phyloP scores from a whole-genome alignment of 2,113 vertebrate species.

The Gymnorhina tibicen region DNA sequence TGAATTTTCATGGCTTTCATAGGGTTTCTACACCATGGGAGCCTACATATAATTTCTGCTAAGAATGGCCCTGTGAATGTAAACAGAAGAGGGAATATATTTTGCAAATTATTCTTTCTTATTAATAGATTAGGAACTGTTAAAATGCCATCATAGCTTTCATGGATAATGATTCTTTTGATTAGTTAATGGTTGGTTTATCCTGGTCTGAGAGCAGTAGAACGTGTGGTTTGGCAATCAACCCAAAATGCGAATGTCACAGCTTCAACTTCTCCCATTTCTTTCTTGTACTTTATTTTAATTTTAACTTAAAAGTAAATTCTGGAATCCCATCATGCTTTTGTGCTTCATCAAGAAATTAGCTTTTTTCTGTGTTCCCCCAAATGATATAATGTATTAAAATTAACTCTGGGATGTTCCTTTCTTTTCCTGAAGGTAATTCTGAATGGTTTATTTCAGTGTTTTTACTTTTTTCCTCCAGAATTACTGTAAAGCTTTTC shows the following conservation, averaged over 20 bases:
- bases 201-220: slow-evolving; percentile 67
- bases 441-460: slow-evolving; percentile 72
- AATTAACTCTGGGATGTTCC: slow-evolving; percentile 52
- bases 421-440: slow-evolving; percentile 68
- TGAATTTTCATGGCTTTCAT: slow-evolving; percentile 61
- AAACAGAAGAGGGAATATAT: slow-evolving; percentile 61
- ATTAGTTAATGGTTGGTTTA: slow-evolving; percentile 67
- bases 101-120: slow-evolving; percentile 66
- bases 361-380: background rate
- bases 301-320: slow-evolving; percentile 54
- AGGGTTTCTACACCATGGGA: slow-evolving; percentile 50
- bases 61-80: slow-evolving; percentile 46
- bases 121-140: slow-evolving; percentile 66
- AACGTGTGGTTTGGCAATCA: slow-evolving; percentile 62
- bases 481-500: slow-evolving; percentile 81
- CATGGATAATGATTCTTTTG: slow-evolving; percentile 59
- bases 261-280: slow-evolving; percentile 46
- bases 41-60: slow-evolving; percentile 56
- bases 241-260: slow-evolving; percentile 34
- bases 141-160: slow-evolving; percentile 63
- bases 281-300: slow-evolving; percentile 38
- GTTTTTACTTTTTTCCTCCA: slow-evolving; percentile 71
- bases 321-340: slow-evolving; percentile 17
- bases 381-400: slow-evolving; percentile 13
- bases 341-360: slow-evolving; percentile 36